phyloP scores from a whole-genome alignment of 2,113 vertebrate species.

The Boleophthalmus pectinirostris region DNA sequence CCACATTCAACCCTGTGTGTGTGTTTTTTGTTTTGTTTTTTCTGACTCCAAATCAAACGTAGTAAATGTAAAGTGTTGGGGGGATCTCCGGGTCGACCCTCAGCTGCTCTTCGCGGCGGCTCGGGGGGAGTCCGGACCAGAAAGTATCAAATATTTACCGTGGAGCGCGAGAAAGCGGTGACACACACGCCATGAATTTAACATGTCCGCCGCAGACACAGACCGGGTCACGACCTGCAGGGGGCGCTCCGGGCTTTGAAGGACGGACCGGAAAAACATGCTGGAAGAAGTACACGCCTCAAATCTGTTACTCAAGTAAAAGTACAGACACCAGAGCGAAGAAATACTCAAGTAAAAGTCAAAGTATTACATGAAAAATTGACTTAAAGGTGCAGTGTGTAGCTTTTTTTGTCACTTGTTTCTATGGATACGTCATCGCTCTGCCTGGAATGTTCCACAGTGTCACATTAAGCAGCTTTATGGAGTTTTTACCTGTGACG shows the following conservation, averaged over 20 bases:
- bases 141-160: constrained; percentile 73
- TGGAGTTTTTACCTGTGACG: too few relatives aligned
- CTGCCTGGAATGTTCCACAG: too few relatives aligned
- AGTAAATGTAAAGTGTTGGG: constrained; percentile 61
- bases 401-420: too few relatives aligned
- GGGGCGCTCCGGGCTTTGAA: constrained; percentile 2
- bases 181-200: constrained; percentile 69
- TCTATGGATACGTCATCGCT: too few relatives aligned
- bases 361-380: too few relatives aligned
- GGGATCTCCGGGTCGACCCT: constrained; percentile 14
- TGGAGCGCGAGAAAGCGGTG: constrained; percentile 46
- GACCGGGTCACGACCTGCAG: neutral
- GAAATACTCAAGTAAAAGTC: too few relatives aligned
- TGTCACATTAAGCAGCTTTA: too few relatives aligned
- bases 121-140: constrained; percentile 57
- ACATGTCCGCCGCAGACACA: constrained; percentile 57
- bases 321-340: too few relatives aligned
- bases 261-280: neutral
- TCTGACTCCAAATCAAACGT: constrained; percentile 55
- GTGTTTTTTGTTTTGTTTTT: neutral
- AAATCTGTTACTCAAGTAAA: too few relatives aligned
- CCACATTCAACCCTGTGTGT: too few relatives aligned
- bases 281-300: too few relatives aligned
- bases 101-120: constrained; percentile 46
- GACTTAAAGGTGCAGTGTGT: too few relatives aligned